Percentiles rank a stretch among this genome's conserved stretches.
phyloP scores from a whole-genome alignment of 92 coral and sea anemone genomes.

The Epizoanthus rinbou region DNA sequence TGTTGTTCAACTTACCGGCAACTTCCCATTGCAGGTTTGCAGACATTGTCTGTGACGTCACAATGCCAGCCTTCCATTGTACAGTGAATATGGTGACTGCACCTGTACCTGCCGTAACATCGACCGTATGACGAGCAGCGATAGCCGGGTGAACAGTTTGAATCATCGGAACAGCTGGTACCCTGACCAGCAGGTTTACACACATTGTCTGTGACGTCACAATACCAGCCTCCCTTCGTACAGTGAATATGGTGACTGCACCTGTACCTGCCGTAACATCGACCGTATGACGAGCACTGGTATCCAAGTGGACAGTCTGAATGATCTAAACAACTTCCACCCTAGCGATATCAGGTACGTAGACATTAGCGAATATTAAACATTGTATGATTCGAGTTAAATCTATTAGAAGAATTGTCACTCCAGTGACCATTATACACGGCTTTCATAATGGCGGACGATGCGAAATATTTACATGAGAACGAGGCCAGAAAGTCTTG shows the following conservation, averaged over 20 bases:
- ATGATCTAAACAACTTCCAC: no score
- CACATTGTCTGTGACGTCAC: neutral
- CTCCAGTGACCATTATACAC: no score
- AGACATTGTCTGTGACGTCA: neutral
- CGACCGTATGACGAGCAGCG: conserved; percentile 7
- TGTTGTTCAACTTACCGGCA: neutral
- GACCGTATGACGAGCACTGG: neutral
- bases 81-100: conserved; percentile 4
- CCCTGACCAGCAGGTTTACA: neutral
- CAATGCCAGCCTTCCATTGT: neutral
- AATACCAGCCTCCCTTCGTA: neutral
- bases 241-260: neutral
- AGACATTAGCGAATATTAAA: no score
- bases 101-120: neutral
- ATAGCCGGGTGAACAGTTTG: neutral
- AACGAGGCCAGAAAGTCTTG: no score
- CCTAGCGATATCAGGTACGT: no score
- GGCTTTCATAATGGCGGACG: no score
- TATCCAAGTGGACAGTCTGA: neutral
- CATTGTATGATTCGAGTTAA: no score
- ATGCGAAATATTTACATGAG: no score
- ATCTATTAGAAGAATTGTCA: no score
- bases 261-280: neutral
- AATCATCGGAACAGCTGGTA: neutral
- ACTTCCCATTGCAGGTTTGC: neutral